Evolutionary conservation across 2,888 invertebrate species (phyloP).

Genomic region (Thelaira solivaga): DNA sequence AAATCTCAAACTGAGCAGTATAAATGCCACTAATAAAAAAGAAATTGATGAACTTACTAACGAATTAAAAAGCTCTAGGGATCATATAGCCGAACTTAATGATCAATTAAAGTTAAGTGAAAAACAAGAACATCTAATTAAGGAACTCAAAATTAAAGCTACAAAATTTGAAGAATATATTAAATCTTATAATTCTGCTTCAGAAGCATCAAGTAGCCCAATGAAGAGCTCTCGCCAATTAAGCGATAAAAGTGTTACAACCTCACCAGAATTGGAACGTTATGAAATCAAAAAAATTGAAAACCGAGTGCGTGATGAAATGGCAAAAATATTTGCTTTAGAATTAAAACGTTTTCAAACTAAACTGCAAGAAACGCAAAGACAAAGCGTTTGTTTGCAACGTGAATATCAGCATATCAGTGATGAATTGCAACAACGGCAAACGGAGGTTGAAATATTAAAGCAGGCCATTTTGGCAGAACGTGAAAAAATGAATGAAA

Average conservation of each 20-base stretch:
- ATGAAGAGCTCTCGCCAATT: constrained; percentile 50
- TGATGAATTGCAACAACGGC: constrained; percentile 69
- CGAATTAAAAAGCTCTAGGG: constrained; percentile 73
- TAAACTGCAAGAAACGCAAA: constrained; percentile 75
- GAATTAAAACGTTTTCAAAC: constrained; percentile 79
- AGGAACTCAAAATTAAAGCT: constrained; percentile 81
- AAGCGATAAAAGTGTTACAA: constrained; percentile 70
- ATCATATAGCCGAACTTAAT: constrained; percentile 71
- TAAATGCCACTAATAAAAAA: constrained; percentile 69
- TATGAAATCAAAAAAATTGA: constrained; percentile 70
- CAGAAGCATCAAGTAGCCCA: constrained; percentile 67
- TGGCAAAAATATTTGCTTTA: constrained; percentile 82
- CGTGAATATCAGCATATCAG: constrained; percentile 70
- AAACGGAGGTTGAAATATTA: constrained; percentile 73
- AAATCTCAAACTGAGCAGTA: constrained; percentile 71
- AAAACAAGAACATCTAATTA: constrained; percentile 80
- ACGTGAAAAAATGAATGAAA: constrained; percentile 72
- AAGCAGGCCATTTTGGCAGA: constrained; percentile 75
- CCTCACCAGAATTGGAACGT: constrained; percentile 69
- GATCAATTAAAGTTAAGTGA: constrained; percentile 76
- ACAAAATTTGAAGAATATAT: constrained; percentile 82
- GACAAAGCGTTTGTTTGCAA: constrained; percentile 67
- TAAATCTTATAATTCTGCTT: constrained; percentile 78
- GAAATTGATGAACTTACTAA: constrained; percentile 69
- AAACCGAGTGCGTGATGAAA: constrained; percentile 81